Conservation (phyloP, 2,113 vertebrate genomes). For the Anolis sagrei region DNA sequence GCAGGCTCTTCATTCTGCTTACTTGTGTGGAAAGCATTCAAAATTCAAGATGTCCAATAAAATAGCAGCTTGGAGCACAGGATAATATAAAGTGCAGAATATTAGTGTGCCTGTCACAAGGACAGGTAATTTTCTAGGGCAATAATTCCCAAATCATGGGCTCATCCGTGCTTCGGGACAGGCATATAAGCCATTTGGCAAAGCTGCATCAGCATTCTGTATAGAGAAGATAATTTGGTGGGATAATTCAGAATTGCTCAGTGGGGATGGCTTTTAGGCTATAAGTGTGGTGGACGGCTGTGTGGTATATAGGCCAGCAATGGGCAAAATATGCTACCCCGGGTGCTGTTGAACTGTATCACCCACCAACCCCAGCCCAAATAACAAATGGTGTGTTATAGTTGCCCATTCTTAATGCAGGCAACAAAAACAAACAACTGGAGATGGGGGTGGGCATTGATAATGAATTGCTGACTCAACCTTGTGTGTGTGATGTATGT, state of each 20-base stretch:
- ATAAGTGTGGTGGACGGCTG: not conserved
- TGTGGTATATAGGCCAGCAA: not conserved
- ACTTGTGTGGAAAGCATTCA: conserved; percentile 25
- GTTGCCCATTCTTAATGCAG: not conserved
- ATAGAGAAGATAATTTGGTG: not conserved
- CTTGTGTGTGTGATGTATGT: no score
- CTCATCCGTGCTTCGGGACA: not conserved
- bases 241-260: not conserved
- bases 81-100: conserved; percentile 10
- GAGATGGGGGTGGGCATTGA: not conserved
- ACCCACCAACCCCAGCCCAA: no score
- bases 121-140: conserved; percentile 12
- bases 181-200: not conserved
- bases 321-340: no score
- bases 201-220: not conserved
- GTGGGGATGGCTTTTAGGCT: not conserved
- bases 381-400: no score
- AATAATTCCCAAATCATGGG: conserved; percentile 12
- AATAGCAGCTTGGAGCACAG: not conserved
- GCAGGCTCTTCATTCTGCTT: conserved; percentile 26
- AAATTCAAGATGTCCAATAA: not conserved
- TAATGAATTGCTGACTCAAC: not conserved
- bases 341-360: no score
- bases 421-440: not conserved
- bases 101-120: not conserved